These are phyloP conservation scores for Drosophila neocordata DNA, from an alignment of 1,140 invertebrate species.

Conservation along the genomic window DNA sequence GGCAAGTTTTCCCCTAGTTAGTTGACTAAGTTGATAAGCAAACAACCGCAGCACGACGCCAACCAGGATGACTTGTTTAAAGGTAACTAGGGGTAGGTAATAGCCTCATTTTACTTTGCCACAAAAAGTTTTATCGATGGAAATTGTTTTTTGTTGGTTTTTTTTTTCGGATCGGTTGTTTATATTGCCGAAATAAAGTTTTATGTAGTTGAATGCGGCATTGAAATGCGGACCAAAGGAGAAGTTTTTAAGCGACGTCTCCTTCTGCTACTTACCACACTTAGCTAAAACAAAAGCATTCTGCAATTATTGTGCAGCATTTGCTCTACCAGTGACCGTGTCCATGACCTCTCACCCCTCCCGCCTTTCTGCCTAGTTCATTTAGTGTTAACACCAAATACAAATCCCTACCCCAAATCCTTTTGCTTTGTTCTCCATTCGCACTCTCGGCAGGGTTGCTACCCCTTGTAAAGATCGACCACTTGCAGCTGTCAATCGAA, in stretches of 20 bases:
- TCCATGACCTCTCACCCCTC: not conserved
- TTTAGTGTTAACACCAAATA: conserved; percentile 71
- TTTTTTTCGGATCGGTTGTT: not conserved
- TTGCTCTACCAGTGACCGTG: not conserved
- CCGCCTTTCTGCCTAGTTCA: conserved; percentile 42
- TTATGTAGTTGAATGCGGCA: conserved; percentile 40
- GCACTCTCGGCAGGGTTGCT: conserved; percentile 11
- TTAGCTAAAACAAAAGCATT: conserved; percentile 45
- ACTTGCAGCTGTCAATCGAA: conserved; percentile 76
- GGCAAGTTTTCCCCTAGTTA: conserved; percentile 7
- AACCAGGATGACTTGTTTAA: conserved; percentile 27
- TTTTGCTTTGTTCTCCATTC: conserved; percentile 8
- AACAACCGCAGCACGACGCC: conserved; percentile 19
- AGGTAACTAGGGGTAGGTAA: conserved; percentile 54
- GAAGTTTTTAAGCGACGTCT: conserved; percentile 37
- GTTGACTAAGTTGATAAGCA: conserved; percentile 59
- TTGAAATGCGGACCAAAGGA: conserved; percentile 28
- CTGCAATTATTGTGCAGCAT: conserved; percentile 51
- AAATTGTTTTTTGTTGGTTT: conserved; percentile 16
- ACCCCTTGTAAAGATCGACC: conserved; percentile 39
- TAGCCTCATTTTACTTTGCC: conserved; percentile 25
- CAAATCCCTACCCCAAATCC: conserved; percentile 49
- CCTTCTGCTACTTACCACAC: conserved; percentile 13
- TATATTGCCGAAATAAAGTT: conserved; percentile 53
- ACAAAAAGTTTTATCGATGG: conserved; percentile 55